phyloP scores from a whole-genome alignment of 2,113 vertebrate species.

The Tamias sibiricus region DNA sequence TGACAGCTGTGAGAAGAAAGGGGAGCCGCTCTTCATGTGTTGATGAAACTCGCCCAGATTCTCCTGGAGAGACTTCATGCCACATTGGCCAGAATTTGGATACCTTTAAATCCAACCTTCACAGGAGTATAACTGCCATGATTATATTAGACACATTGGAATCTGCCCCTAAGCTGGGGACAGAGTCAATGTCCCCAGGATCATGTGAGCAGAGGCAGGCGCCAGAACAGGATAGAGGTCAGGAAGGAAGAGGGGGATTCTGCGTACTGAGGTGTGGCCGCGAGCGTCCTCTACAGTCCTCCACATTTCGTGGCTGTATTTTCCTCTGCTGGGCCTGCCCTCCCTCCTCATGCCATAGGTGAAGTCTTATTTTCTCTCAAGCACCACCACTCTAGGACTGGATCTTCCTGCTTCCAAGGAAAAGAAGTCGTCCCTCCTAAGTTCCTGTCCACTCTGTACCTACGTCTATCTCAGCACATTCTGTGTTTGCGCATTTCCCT shows the following conservation, averaged over 20 bases:
- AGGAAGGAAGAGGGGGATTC: background rate
- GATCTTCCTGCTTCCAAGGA: background rate
- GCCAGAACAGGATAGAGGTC: background rate
- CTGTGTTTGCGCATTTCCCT: background rate
- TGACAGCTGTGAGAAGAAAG: background rate
- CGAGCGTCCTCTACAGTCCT: background rate
- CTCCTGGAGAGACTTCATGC: rapidly evolving
- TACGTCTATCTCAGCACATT: background rate
- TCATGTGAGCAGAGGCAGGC: background rate
- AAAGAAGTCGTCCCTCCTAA: background rate
- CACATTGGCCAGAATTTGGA: background rate
- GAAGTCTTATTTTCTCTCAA: background rate
- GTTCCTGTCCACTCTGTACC: background rate
- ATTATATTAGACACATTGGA: background rate
- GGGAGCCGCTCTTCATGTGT: background rate
- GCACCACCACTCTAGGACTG: background rate
- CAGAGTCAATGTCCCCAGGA: background rate
- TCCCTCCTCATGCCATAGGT: background rate
- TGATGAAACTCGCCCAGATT: background rate
- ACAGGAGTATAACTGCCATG: background rate
- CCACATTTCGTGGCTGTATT: background rate
- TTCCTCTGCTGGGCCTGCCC: background rate
- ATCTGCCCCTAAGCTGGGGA: background rate
- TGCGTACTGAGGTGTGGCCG: rapidly evolving
- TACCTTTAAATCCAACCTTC: background rate